Evolutionary conservation across 2,797 vertebrate species (phyloP), one percentile per base, ranked within the genome.

Genomic region (Syncerus caffer): DNA sequence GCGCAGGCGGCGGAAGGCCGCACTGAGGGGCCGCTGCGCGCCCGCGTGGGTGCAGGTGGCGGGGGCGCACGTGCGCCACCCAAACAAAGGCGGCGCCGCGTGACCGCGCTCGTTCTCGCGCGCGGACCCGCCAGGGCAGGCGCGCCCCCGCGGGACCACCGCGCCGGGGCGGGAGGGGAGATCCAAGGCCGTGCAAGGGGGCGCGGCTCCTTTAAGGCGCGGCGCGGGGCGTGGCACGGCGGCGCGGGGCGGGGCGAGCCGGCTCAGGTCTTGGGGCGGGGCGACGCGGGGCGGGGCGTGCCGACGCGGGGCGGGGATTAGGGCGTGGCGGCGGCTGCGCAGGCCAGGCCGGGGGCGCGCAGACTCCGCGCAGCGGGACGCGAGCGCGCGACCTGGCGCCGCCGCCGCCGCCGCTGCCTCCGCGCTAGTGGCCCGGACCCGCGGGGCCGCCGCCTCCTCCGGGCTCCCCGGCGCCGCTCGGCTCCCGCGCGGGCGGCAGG

Each of bases 381-480:
- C 94, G 97, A 96, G 7, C 82, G 51, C 96, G 96, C 98, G 92
- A 94, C 97, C 34, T 71, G 95, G 45, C 51, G 19, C 3, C 90
- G 79, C 13, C 89, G 71, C 92, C n/a, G n/a, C n/a, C n/a, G n/a
- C n/a, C n/a, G n/a, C n/a, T n/a, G 95, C 57, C 51, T 97, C 74
- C 94, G 62, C 97, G 98, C 97, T 85, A 98, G 76, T 74, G 42
- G 80, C 51, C 91, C 96, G 96, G 97, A 98, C 98, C 98, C 97
- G 98, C 98, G 97, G 80, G 97, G 97, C 97, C 97, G 97, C 97
- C 97, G 97, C 98, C 23, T 97, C 86, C 96, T 98, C 97, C 97
- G 42, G 93, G 97, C 87, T 97, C 89, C 91, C 82, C 96, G 93
- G 97, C 96, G 97, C 98, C 96, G 95, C 96, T 83, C 95, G 88